Base-by-base conservation (phyloP, 2,113 vertebrate genomes). In the Prionailurus bengalensis region DNA sequence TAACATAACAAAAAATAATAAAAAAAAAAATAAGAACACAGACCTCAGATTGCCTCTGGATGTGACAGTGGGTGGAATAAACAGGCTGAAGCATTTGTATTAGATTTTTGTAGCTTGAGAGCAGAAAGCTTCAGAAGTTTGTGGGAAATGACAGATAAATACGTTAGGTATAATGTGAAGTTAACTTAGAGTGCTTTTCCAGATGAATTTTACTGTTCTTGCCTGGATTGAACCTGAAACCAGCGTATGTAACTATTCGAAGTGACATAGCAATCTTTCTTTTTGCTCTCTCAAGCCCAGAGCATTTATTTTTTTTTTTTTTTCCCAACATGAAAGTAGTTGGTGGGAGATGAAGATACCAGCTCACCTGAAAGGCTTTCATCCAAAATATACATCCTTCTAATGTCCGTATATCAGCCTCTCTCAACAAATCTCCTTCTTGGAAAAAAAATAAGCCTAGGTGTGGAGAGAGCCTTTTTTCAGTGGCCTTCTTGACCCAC, bases 91-190 rank as follows among this genome's bases (percentile, higher is more conserved):
- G 33, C 45, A 21, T 82, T 79, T 87, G 36, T 14, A 16, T 33
- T 97, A 70, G 15, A 48, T 53, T 82, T 91, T 78, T 87, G 58
- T 74, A 53, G 48, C 65, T 81, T 90, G 70, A 96, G 90, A 92
- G 68, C n/a, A 96, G 31, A 61, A 93, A 61, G 19, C 68, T 80
- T 95, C 79, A 92, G 39, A 87, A 70, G 6, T 86, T 68, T 74
- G 21, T 74, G 45, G 11, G 25, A 42, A 81, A 79, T 78, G 65
- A 76, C 61, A 65, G 81, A 39, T 82, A 61, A 81, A 23, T 81
- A 86, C n/a, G 13, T 68, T 66, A 55, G 42, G 15, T 88, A 23
- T 68, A 76, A 33, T 68, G 39, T 25, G 53, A 84, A 79, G 23
- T 79, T 92, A 86, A 91, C 27, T 71, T 33, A 16, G 33, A 78